Base-by-base conservation (phyloP, 1,140 invertebrate species). In the Eriosoma lanigerum region DNA sequence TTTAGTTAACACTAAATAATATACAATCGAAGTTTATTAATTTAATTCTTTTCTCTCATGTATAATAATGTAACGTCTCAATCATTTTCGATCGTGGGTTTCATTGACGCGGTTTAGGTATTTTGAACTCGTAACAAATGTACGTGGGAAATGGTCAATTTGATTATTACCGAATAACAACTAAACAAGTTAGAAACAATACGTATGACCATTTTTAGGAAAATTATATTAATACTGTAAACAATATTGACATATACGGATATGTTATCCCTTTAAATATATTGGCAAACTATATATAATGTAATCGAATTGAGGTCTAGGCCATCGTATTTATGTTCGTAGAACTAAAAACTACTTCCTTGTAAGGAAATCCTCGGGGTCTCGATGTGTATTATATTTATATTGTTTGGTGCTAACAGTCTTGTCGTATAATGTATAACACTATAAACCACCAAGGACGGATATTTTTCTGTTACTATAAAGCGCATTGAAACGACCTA, bases 321-420 rank as follows among this genome's bases (percentile, higher is more conserved):
- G 75, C 38, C 73, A n/a, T 8, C 44, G 21, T 21, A 26, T 17
- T 58, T 60, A 24, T 26, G 21, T 76, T 60, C 75, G 46, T 9
- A 38, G 3, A 26, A 38, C 44, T 78, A 12, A 78, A 78, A 78
- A 78, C 75, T 48, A 62, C 75, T 78, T 78, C 75, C 75, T 78
- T 78, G 75, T 78, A 78, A 60, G 75, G 75, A 46, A 62, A 62
- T 78, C 75, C 38, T 58, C 38, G 75, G 56, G 17, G 44, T 60
- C 44, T 78, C 32, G 17, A 60, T 13, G 13, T 26, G 4, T 15
- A 46, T 3, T 62, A 29, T 29, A 29, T 60, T 24, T 12, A 26
- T 58, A 76, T 46, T 75, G 72, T 76, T 76, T 32, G 29, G 26
- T 21, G 13, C 19, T 44, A 44, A 15, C 12, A 17, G 54, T 58